Percentiles rank a stretch among this genome's conserved stretches.
These are phyloP conservation scores for Aulostomus chinensis DNA, from an alignment of 2,797 vertebrate species.

Conservation along the genomic window DNA sequence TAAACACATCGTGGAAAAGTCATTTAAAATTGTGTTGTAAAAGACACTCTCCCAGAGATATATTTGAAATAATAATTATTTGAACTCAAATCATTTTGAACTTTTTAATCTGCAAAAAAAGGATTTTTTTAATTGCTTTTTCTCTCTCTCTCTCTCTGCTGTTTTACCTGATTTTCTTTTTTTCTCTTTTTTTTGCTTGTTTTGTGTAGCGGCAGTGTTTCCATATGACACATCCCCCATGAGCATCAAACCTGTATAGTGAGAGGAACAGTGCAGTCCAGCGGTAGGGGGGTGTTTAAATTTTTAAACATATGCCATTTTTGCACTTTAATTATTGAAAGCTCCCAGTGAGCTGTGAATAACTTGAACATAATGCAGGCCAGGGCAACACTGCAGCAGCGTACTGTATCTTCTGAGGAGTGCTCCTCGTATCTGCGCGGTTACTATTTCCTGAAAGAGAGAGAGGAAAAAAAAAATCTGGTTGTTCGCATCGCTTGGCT, in stretches of 20 bases:
- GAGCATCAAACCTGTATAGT: constrained; percentile 18
- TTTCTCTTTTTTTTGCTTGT: background rate
- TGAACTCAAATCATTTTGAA: background rate
- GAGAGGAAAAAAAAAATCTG: constrained; percentile 12
- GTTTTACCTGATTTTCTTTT: too few species aligned
- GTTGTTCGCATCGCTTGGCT: too few species aligned
- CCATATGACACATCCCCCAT: constrained; percentile 10
- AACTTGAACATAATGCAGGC: constrained; percentile 74
- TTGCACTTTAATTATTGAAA: constrained; percentile 78
- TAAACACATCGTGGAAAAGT: background rate
- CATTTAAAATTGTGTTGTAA: background rate
- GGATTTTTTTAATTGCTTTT: too few species aligned
- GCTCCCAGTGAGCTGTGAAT: constrained; percentile 62
- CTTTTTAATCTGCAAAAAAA: too few species aligned
- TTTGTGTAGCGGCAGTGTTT: constrained; percentile 1
- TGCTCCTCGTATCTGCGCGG: constrained; percentile 23
- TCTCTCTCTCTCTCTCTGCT: too few species aligned
- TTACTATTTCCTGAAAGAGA: constrained; percentile 10
- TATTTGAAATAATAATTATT: too few species aligned
- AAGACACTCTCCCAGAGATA: too few species aligned
- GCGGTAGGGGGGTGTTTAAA: constrained; percentile 55
- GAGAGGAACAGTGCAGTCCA: constrained; percentile 30
- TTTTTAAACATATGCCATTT: constrained; percentile 78
- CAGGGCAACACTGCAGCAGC: constrained; percentile 57
- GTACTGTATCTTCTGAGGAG: constrained; percentile 32